Evolutionary conservation across 2,113 vertebrate species (phyloP), one percentile per base, ranked within the genome.

Genomic region (Anoplopoma fimbria): DNA sequence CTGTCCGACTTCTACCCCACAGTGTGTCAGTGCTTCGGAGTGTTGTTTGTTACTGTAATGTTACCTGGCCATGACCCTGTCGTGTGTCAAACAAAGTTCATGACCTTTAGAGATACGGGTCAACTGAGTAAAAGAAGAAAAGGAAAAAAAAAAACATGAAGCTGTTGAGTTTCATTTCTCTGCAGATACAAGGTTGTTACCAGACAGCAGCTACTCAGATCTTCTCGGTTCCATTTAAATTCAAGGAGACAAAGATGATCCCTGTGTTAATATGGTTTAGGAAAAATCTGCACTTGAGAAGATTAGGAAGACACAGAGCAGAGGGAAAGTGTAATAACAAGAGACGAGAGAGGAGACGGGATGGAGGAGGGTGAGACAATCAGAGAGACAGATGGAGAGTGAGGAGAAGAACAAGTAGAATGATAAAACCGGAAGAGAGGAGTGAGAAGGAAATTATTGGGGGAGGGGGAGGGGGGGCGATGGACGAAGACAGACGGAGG

Each of bases 181-280:
- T 2, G 9, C 51, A 75, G 51, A 88, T 84, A 65, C 58, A 61
- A 3, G 73, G 72, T 76, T 84, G 86, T 57, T 61, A 80, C 38
- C 47, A 75, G 82, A 83, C 84, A 73, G 80, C 70, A 68, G 63
- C 69, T 63, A 62, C 82, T 81, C 74, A 62, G 69, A 84, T 81
- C 82, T 75, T 79, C 71, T 74, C 45, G 31, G 81, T 76, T 88
- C 74, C 76, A 40, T 88, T 87, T 87, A 85, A 87, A 89, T 93
- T 90, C 81, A 73, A 88, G 36, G 49, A 64, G 86, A 86, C 85
- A 77, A 87, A 91, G 84, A 86, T 89, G 88, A 92, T 86, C 89
- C 84, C 63, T 82, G 70, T 85, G 86, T 83, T 91, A 93, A 92
- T 91, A 88, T 90, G 87, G 87, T 89, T 91, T 88, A 82, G 84